Evolutionary conservation across 2,797 vertebrate genomes (phyloP), one percentile per base, ranked within the genome.

Genomic region (Pristis pectinata): DNA sequence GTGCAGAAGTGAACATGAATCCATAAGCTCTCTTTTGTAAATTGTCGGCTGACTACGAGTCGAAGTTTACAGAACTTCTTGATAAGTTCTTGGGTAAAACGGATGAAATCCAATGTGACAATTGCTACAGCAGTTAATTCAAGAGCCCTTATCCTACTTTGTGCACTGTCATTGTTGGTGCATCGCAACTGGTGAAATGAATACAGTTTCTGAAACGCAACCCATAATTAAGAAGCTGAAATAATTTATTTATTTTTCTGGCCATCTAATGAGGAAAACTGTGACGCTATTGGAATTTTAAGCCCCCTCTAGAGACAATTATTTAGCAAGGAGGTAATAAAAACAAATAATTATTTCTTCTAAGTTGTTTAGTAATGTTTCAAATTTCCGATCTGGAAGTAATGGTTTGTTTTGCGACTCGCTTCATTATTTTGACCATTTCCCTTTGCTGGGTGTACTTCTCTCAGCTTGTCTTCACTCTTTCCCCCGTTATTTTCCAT

Each of bases 401-500:
- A 91, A 64, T 91, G 11, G 77, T 79, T 79, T 79, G 77, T 79
- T 79, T 37, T 79, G 74, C 30, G 30, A 59, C 56, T 24, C n/a
- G 59, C 34, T 22, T 64, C 61, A 91, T 64, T 89, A n/a, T n/a
- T 61, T 61, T 61, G 56, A 87, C 53, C 13, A 59, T 56, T 91
- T 91, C 87, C 59, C 87, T n/a, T 67, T 64, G n/a, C n/a, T 67
- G 87, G n/a, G 59, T 91, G 87, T 91, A 64, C 37, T 89, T 64
- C 83, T 61, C 53, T 64, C 56, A 91, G n/a, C n/a, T 91, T 91
- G n/a, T 24, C 87, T 19, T 91, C 87, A 91, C n/a, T n/a, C 37
- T n/a, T 91, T 41, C 59, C 41, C 19, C 10, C 82, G 37, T 59
- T 67, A 19, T 22, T 91, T 67, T 91, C 59, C 87, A 67, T 91